Conservation (phyloP, 2,797 vertebrate species). For the Sebastes wilsoni region DNA sequence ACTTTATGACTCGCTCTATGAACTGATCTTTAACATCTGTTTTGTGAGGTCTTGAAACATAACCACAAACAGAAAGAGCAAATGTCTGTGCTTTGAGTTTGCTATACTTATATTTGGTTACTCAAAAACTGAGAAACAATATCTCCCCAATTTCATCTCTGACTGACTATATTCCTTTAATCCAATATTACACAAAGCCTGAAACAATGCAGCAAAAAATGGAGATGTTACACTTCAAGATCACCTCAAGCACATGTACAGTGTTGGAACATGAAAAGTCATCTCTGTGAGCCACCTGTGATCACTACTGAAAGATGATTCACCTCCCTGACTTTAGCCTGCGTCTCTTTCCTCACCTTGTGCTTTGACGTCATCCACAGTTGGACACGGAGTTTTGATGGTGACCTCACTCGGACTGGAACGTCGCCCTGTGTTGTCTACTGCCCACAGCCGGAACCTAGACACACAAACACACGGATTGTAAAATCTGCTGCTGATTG, state of each 20-base stretch:
- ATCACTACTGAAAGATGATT: neutral
- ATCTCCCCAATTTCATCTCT: neutral
- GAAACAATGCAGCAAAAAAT: neutral
- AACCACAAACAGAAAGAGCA: neutral
- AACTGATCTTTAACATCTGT: slow-evolving; percentile 38
- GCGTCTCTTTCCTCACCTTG: slow-evolving; percentile 86
- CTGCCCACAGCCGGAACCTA: slow-evolving; percentile 97
- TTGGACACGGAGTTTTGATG: slow-evolving; percentile 95
- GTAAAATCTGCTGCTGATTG: neutral
- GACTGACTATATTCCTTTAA: neutral
- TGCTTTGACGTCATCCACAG: slow-evolving; percentile 97
- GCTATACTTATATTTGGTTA: neutral
- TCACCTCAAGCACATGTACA: neutral
- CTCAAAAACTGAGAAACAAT: neutral
- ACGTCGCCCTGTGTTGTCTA: slow-evolving; percentile 95
- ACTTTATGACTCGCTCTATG: slow-evolving; percentile 42
- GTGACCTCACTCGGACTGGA: slow-evolving; percentile 94
- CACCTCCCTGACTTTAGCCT: neutral
- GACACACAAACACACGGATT: neutral
- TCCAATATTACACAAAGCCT: neutral
- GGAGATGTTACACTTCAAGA: neutral
- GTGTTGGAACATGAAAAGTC: neutral
- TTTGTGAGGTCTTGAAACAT: slow-evolving; percentile 31
- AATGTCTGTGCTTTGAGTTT: slow-evolving; percentile 23
- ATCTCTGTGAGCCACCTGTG: neutral